A percentile compares a stretch with the other conserved stretches of the same genome.
Conservation (phyloP, 2,797 vertebrate genomes). For the Lagorchestes hirsutus region DNA sequence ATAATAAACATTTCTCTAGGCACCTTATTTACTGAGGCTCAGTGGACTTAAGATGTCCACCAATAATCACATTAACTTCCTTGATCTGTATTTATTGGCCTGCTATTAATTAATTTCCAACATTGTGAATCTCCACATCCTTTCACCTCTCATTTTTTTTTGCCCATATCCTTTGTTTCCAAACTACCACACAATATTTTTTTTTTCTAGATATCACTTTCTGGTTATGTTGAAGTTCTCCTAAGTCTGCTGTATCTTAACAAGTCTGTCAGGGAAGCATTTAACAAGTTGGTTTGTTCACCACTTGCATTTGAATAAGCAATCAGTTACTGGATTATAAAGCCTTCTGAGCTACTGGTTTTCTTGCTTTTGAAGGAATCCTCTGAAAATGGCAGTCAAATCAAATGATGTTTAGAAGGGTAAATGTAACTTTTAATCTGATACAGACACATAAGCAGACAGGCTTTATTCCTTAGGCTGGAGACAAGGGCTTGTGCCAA, state of each 20-base stretch:
- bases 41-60: not conserved
- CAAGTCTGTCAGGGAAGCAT: not conserved
- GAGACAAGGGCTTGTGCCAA: not conserved
- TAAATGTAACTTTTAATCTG: not conserved
- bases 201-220: not conserved
- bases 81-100: not conserved
- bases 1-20: not conserved
- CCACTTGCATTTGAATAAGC: not conserved
- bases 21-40: not conserved
- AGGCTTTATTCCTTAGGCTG: not conserved
- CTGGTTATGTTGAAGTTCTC: not conserved
- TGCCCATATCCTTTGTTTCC: not conserved
- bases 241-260: not conserved
- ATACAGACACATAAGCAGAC: not conserved
- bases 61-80: not conserved
- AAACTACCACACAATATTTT: not conserved
- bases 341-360: not conserved
- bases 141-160: not conserved
- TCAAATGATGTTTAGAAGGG: not conserved
- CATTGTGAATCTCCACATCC: not conserved
- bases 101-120: not conserved
- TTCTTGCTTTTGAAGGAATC: not conserved
- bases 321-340: not conserved
- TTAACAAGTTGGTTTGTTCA: not conserved
- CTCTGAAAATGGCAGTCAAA: not conserved